Evolutionary conservation across 2,888 invertebrate species (phyloP).

Genomic region (Rhamphomyia laevipes): DNA sequence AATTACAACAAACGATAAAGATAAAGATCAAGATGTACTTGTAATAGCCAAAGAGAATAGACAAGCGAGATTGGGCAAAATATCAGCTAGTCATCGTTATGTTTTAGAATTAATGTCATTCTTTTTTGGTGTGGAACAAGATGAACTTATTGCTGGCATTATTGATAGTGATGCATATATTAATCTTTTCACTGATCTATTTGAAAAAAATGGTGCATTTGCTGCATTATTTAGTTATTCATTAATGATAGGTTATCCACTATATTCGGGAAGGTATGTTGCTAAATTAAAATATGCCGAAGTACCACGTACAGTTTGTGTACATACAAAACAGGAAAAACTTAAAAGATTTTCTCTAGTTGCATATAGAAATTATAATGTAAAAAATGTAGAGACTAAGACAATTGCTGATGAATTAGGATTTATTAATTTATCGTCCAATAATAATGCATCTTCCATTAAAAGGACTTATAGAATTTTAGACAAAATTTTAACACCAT

Average conservation of each 20-base stretch:
- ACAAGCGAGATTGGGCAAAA: constrained; percentile 22
- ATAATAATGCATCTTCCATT: constrained; percentile 1
- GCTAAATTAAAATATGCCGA: constrained; percentile 24
- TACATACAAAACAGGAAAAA: constrained; percentile 45
- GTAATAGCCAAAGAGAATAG: constrained; percentile 21
- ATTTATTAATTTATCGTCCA: constrained; percentile 19
- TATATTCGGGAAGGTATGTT: constrained; percentile 31
- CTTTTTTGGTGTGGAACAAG: constrained; percentile 56
- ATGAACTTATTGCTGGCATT: constrained; percentile 55
- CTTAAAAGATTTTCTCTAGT: constrained; percentile 55
- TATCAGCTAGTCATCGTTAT: constrained; percentile 44
- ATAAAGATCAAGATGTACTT: too few relatives aligned
- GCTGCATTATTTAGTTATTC: constrained; percentile 58
- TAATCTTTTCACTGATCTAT: constrained; percentile 48
- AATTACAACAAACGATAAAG: too few relatives aligned
- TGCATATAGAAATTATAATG: constrained; percentile 51
- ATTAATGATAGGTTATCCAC: constrained; percentile 48
- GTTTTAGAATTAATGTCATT: constrained; percentile 54
- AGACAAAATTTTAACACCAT: constrained; percentile 34
- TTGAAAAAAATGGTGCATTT: constrained; percentile 47
- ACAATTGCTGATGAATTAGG: constrained; percentile 45
- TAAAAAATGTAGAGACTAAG: constrained; percentile 47
- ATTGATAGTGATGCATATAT: constrained; percentile 54
- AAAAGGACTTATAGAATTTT: constrained; percentile 17
- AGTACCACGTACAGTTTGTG: constrained; percentile 48